These are phyloP conservation scores for Potamarius usumacintae DNA, from an alignment of 2,113 vertebrate genomes.

Conservation along the genomic window DNA sequence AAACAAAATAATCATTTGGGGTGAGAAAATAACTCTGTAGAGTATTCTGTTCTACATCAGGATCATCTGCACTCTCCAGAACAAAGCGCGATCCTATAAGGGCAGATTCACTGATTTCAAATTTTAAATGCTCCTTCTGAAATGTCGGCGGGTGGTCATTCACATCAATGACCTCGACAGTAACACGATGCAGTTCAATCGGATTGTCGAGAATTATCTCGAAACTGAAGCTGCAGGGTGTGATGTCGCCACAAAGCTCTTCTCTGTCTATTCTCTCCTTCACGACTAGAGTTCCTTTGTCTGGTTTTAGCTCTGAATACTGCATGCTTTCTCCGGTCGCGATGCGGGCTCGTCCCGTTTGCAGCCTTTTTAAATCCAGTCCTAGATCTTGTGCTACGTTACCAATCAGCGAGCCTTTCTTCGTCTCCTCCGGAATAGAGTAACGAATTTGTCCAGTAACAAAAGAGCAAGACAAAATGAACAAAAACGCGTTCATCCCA, in stretches of 20 bases:
- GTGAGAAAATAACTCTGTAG: constrained; percentile 44
- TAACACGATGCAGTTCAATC: constrained; percentile 63
- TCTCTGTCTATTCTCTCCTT: constrained; percentile 62
- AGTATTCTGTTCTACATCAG: constrained; percentile 52
- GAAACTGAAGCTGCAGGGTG: constrained; percentile 61
- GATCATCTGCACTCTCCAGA: constrained; percentile 32
- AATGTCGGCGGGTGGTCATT: constrained; percentile 35
- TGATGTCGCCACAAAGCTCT: constrained; percentile 41
- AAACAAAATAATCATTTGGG: constrained; percentile 64
- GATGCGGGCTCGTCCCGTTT: background rate
- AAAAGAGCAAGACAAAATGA: background rate
- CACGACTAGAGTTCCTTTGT: constrained; percentile 63
- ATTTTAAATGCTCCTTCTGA: background rate
- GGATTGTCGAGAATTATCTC: constrained; percentile 69
- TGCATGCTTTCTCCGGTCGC: background rate
- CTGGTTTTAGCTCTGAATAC: constrained; percentile 44
- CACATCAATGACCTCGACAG: constrained; percentile 50
- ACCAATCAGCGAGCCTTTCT: background rate
- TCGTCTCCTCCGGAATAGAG: background rate
- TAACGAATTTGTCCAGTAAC: background rate
- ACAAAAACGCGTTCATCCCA: background rate
- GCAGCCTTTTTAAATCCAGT: background rate
- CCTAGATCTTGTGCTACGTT: background rate
- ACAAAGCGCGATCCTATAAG: constrained; percentile 63
- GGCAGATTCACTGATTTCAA: constrained; percentile 67